Evolutionary conservation across 1,140 invertebrate species (phyloP).

Genomic region (Drosophila rufa): DNA sequence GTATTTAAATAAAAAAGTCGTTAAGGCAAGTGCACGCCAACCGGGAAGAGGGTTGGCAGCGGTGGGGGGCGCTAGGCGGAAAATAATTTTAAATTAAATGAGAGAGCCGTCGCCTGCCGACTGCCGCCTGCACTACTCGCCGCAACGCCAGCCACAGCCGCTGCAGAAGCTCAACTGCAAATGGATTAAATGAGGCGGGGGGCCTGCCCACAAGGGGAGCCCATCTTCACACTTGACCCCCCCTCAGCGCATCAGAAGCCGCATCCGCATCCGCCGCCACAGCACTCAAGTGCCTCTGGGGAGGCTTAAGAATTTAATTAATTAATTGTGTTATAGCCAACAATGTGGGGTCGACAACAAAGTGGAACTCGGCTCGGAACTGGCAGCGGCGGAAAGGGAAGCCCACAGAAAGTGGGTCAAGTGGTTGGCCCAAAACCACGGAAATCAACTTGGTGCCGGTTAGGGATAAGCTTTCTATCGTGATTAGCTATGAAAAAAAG

Average conservation of each 20-base stretch:
- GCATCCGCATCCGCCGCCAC: conserved; percentile 14
- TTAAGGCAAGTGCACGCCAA: conserved; percentile 74
- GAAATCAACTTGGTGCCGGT: conserved; percentile 2
- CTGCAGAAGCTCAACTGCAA: conserved; percentile 31
- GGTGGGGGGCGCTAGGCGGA: conserved; percentile 25
- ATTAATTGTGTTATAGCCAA: conserved; percentile 71
- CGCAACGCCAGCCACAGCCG: conserved; percentile 4
- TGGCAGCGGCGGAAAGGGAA: conserved; percentile 42
- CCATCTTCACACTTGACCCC: conserved; percentile 69
- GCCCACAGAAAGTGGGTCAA: conserved; percentile 57
- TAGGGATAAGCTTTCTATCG: background rate
- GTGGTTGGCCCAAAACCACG: conserved; percentile 16
- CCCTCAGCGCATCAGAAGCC: background rate
- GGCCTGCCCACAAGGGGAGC: conserved; percentile 48
- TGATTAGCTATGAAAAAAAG: background rate
- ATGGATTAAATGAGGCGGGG: conserved; percentile 41
- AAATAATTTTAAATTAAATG: conserved; percentile 82
- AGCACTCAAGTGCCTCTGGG: conserved; percentile 38
- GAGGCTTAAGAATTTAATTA: conserved; percentile 77
- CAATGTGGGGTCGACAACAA: conserved; percentile 42
- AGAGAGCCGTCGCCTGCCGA: conserved; percentile 47
- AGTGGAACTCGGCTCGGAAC: conserved; percentile 20
- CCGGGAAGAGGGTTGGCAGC: conserved; percentile 17
- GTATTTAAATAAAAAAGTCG: conserved; percentile 83
- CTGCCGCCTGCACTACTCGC: conserved; percentile 14